Base-by-base conservation (phyloP, 2,888 invertebrate genomes). In the Ischnus inquisitorius region DNA sequence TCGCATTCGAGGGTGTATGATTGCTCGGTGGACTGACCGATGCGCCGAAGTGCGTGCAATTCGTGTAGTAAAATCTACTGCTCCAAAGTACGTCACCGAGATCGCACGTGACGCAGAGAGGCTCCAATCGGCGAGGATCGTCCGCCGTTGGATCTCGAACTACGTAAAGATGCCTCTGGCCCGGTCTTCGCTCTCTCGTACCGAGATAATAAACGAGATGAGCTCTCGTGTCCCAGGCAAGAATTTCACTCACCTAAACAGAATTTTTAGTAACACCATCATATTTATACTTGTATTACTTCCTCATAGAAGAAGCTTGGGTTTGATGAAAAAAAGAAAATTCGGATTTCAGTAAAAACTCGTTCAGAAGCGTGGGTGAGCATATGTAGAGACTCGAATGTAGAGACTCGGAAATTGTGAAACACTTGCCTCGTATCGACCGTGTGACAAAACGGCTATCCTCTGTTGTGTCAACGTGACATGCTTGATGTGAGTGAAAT, bases 401-500 rank as follows among this genome's bases (percentile, higher is more conserved):
- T 34, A 34, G 34, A 34, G 34, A 34, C 4, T 34, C 6, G 8
- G 34, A 34, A 34, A 1, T 51, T 8, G 19, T 8, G 51, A 6
- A 14, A 34, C 68, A 71, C 89, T 95, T 88, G 97, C 98, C 94
- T 98, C 97, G 93, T 97, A 97, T 90, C 96, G 96, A 43, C 98
- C 98, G 91, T 98, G 97, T 72, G 97, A 97, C 87, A 98, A 95
- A 67, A 97, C 97, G 8, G 97, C 97, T 91, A 97, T 97, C 89
- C 97, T 95, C 92, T 97, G 97, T 89, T 97, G 96, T 80, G 96
- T 95, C 86, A 97, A 96, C 84, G 97, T 97, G 86, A 97, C 96
- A 93, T 97, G 97, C 91, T 97, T 97, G 93, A 98, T 97, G 95
- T 98, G 98, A 57, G 97, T 97, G 94, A 96, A 98, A 92, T 97